Evolutionary conservation across 37 sponge, comb jelly and placozoan genomes (phyloP).

Genomic region (Dysidea cf. avara): DNA sequence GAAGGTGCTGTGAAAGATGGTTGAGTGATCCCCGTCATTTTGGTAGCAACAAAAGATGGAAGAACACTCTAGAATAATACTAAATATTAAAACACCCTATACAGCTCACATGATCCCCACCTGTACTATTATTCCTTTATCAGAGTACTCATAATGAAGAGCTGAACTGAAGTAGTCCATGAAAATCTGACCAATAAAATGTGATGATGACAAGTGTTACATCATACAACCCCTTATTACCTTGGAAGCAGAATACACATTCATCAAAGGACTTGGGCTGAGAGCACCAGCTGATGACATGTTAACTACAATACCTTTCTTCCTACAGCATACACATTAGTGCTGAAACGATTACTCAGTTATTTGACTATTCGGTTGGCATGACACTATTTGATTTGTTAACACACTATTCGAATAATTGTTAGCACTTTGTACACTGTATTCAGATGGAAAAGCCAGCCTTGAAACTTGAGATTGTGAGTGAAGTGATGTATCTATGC

Average conservation of each 20-base stretch:
- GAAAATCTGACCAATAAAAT: constrained; percentile 24
- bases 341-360: too few species aligned
- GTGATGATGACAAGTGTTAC: too few species aligned
- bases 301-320: constrained; percentile 48
- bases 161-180: constrained; percentile 53
- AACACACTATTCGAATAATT: too few species aligned
- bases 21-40: constrained; percentile 27
- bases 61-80: constrained; percentile 46
- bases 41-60: constrained; percentile 54
- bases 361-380: too few species aligned
- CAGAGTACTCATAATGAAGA: constrained; percentile 50
- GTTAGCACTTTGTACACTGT: too few species aligned
- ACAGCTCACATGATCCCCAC: too few species aligned
- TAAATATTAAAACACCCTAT: too few species aligned
- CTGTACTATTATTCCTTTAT: constrained; percentile 72
- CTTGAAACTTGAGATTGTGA: too few species aligned
- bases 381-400: too few species aligned
- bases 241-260: constrained; percentile 58
- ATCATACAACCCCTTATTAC: constrained; percentile 7
- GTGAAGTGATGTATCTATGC: too few species aligned
- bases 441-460: too few species aligned
- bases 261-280: background rate
- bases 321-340: too few species aligned
- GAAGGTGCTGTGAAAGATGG: constrained; percentile 17
- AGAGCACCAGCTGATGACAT: constrained; percentile 22